These are phyloP conservation scores for Heliconius nattereri DNA, from an alignment of 1,140 invertebrate genomes.

Conservation along the genomic window DNA sequence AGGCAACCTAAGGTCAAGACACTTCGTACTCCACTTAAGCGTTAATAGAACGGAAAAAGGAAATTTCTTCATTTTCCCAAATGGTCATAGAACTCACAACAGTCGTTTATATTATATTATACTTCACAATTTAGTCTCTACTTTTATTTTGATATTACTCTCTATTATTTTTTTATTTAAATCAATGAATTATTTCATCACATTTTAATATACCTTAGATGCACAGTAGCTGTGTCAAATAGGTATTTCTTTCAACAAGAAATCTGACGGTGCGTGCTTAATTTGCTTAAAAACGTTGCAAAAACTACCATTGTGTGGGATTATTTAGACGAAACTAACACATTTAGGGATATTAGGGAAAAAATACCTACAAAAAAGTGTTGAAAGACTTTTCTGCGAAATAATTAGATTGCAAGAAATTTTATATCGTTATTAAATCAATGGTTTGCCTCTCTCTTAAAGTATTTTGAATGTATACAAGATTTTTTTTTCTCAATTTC, in stretches of 20 bases:
- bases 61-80: not conserved
- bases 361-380: not conserved
- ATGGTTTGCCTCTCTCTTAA: no score
- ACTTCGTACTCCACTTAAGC: no score
- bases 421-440: not conserved
- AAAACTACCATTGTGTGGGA: not conserved
- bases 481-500: no score
- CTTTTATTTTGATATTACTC: no score
- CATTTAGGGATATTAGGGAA: not conserved
- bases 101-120: no score
- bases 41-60: not conserved
- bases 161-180: not conserved
- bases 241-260: not conserved
- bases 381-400: constrained; percentile 15
- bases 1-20: no score
- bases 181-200: not conserved
- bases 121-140: no score
- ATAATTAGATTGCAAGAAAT: not conserved
- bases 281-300: not conserved
- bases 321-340: constrained; percentile 11
- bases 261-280: not conserved
- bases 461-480: no score
- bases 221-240: not conserved
- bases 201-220: not conserved
- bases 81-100: no score